These are phyloP conservation scores for Sardinella longiceps DNA, from an alignment of 2,797 vertebrate species.

Conservation along the genomic window DNA sequence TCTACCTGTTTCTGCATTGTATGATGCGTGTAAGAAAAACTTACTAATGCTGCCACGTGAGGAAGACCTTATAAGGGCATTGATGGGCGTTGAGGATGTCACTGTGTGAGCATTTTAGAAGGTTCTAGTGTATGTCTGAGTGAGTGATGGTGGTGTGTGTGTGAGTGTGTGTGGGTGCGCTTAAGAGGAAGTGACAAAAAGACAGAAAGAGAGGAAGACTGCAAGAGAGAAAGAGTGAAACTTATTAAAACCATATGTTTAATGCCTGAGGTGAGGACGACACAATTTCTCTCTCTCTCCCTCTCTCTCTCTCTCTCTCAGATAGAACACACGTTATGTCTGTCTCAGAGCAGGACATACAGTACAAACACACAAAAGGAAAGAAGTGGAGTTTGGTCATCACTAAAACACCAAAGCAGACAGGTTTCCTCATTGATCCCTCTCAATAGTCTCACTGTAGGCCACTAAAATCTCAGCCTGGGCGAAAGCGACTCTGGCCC, in stretches of 20 bases:
- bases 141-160: neutral
- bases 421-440: neutral
- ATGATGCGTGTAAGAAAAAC: neutral
- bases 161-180: neutral
- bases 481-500: too few species aligned
- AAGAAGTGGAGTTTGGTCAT: neutral
- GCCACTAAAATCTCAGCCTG: too few species aligned
- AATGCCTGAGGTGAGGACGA: conserved; percentile 70
- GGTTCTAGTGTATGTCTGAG: neutral
- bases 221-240: conserved; percentile 34
- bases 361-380: neutral
- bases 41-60: neutral
- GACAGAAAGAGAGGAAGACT: neutral
- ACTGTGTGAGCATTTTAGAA: neutral
- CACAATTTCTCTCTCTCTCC: conserved; percentile 27
- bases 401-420: neutral
- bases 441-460: too few species aligned
- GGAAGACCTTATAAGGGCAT: neutral
- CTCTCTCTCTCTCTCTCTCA: conserved; percentile 22
- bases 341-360: neutral
- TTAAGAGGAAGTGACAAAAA: neutral
- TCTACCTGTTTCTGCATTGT: neutral
- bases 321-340: neutral
- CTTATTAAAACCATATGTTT: conserved; percentile 77
- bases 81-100: neutral